Percentiles rank a stretch among this genome's conserved stretches.
Evolutionary conservation across 1,140 invertebrate species (phyloP).

Genomic region (Calliphora vicina): DNA sequence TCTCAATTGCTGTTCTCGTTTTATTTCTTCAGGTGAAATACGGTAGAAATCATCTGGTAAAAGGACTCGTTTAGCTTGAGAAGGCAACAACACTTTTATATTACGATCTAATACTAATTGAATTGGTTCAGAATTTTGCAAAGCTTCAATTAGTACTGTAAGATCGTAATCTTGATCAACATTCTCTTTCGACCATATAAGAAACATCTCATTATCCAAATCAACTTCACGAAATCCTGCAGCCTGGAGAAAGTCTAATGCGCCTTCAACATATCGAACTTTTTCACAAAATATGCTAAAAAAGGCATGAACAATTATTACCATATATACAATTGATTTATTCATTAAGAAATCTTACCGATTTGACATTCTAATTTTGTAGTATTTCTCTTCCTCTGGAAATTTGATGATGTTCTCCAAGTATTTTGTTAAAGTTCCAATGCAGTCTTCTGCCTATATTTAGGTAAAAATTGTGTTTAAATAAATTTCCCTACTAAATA

Average conservation of each 20-base stretch:
- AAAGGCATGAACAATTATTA: not conserved
- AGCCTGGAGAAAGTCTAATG: conserved; percentile 81
- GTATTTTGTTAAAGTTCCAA: conserved; percentile 89
- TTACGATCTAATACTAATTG: conserved; percentile 84
- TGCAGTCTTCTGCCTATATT: conserved; percentile 76
- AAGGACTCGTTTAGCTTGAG: conserved; percentile 72
- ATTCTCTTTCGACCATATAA: conserved; percentile 53
- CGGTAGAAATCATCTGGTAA: conserved; percentile 86
- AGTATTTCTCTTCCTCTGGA: conserved; percentile 88
- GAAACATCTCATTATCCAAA: conserved; percentile 60
- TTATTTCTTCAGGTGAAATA: conserved; percentile 81
- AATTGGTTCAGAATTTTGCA: conserved; percentile 82
- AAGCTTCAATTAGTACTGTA: conserved; percentile 75
- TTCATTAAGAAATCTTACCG: conserved; percentile 56
- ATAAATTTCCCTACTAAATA: no score
- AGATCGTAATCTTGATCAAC: conserved; percentile 62
- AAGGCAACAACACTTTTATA: conserved; percentile 82
- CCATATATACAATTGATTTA: no score
- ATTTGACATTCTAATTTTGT: conserved; percentile 88
- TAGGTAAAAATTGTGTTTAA: not conserved
- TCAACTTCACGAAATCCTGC: conserved; percentile 79
- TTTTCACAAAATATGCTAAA: conserved; percentile 73
- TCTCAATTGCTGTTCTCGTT: conserved; percentile 81
- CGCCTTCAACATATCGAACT: conserved; percentile 80
- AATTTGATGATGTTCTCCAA: conserved; percentile 88